phyloP scores from a whole-genome alignment of 2,888 invertebrate species.

The Stomorhina lunata region DNA sequence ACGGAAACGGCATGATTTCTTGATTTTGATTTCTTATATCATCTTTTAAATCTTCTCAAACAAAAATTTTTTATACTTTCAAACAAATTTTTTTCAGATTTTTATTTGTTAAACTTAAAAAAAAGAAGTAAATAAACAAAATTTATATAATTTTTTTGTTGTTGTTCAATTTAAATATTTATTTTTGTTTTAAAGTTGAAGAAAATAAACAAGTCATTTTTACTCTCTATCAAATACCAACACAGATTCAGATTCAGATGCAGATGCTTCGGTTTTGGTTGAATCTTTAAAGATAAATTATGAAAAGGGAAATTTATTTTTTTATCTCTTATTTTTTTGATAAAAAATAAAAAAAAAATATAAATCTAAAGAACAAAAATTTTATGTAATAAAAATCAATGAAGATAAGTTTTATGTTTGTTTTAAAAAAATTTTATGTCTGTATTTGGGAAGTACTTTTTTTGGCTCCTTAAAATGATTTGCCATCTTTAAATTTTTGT shows the following conservation, averaged over 20 bases:
- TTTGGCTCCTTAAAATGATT: no score
- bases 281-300: slow-evolving; percentile 4
- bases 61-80: not conserved
- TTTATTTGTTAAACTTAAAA: slow-evolving; percentile 46
- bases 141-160: not conserved
- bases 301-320: not conserved
- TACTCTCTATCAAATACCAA: no score
- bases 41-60: not conserved
- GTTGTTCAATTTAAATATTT: slow-evolving; percentile 48
- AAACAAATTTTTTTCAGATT: slow-evolving; percentile 13
- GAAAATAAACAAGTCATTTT: slow-evolving; percentile 8
- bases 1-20: slow-evolving; percentile 56
- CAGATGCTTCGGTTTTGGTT: no score
- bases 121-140: slow-evolving; percentile 54
- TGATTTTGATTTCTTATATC: not conserved
- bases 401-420: no score
- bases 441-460: no score
- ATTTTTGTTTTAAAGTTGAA: not conserved
- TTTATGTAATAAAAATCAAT: no score
- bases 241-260: no score
- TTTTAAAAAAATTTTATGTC: no score
- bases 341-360: no score
- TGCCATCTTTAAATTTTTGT: no score
- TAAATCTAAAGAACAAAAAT: no score
- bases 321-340: no score